Base-by-base conservation (phyloP, 2,113 vertebrate species). In the Platanista minor region DNA sequence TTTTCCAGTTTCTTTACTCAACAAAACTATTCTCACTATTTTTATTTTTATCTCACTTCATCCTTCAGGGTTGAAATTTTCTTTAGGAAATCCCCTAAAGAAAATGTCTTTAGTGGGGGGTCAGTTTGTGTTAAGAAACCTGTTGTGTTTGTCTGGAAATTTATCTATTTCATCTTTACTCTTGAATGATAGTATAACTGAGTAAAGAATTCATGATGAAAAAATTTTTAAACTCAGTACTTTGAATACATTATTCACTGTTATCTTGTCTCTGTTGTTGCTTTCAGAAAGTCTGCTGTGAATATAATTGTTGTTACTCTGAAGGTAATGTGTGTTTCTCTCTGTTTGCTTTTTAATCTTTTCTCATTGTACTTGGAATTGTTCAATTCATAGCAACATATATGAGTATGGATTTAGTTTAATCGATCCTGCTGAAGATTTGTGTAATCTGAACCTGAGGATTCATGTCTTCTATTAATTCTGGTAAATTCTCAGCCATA, bases 1-100 rank as follows among this genome's bases (percentile, higher is more conserved):
- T 80, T 92, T 94, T 80, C 62, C 27, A 59, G 9, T 85, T 62
- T 59, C 20, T 88, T 94, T 84, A 77, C 11, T 72, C 54, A 89
- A 46, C 8, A 1, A 69, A 77, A 64, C 71, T 85, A 41, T 81
- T 95, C 15, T 81, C 13, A 43, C 39, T 81, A 80, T 66, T 92
- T 20, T 66, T 80, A 61, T 59, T 72, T 93, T 64, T 92, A 78
- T 78, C 31, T 81, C 33, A 36, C 62, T 83, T 86, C 33, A 69
- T 82, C 49, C 29, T 94, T 85, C 69, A 59, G 8, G 64, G n/a
- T 89, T 67, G 64, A 95, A 57, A 80, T 89, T 78, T 95, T 85
- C 71, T 88, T 80, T n/a, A 89, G 85, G n/a, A 94, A 71, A 78
- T 89, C 78, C 4, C 8, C 10, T 83, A 36, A 90, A 85, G 49